Evolutionary conservation across 2,113 vertebrate species (phyloP).

Genomic region (Ancistrus triradiatus): DNA sequence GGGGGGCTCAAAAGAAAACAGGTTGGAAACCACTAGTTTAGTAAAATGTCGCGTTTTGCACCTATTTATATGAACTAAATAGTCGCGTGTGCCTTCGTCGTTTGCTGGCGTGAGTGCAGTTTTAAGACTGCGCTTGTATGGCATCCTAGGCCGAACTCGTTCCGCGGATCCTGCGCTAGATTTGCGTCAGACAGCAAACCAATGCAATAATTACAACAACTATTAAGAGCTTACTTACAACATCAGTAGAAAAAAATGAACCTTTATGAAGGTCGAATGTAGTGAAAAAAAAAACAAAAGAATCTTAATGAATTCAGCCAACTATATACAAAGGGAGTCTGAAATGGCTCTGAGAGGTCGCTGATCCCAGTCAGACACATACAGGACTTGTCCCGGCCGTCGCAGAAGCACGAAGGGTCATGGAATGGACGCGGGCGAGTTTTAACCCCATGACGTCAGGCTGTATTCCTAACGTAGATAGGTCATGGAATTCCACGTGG

Average conservation of each 20-base stretch:
- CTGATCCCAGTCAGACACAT: constrained; percentile 48
- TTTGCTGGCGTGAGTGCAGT: not conserved
- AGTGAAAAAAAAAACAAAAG: constrained; percentile 56
- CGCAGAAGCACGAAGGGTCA: not conserved
- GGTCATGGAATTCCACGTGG: not conserved
- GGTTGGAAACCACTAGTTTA: too few species aligned
- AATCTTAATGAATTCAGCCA: constrained; percentile 62
- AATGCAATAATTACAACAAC: constrained; percentile 66
- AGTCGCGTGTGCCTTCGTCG: not conserved
- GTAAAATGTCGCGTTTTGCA: not conserved
- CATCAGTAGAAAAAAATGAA: constrained; percentile 58
- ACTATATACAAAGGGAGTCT: constrained; percentile 63
- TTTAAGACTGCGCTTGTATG: too few species aligned
- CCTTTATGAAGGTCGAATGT: too few species aligned
- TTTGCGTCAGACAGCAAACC: constrained; percentile 53
- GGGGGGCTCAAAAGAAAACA: too few species aligned
- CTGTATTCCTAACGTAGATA: too few species aligned
- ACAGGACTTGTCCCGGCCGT: not conserved
- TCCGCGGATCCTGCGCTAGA: too few species aligned
- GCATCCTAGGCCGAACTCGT: too few species aligned
- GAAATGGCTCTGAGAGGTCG: constrained; percentile 56
- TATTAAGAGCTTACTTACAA: constrained; percentile 53
- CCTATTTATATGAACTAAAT: not conserved
- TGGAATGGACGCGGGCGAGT: not conserved
- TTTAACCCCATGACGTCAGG: not conserved